Base-by-base conservation (phyloP, 2,888 invertebrate genomes). In the Barypeithes pellucidus region DNA sequence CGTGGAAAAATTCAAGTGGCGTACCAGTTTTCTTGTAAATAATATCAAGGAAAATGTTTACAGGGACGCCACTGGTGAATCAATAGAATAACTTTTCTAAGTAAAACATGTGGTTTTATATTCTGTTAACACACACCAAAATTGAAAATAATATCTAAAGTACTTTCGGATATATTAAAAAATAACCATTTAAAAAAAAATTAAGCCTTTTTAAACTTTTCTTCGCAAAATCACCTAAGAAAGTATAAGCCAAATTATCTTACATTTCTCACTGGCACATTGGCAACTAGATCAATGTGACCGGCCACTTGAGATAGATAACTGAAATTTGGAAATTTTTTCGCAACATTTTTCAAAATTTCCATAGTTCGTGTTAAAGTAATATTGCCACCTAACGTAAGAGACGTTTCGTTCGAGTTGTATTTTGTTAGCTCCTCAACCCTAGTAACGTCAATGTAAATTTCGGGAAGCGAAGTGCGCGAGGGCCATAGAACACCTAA, bases 201-300 rank as follows among this genome's bases (percentile, higher is more conserved):
- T n/a, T n/a, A n/a, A n/a, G n/a, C n/a, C n/a, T n/a, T n/a, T n/a
- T n/a, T n/a, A n/a, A n/a, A n/a, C n/a, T n/a, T n/a, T n/a, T n/a
- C n/a, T n/a, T n/a, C n/a, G n/a, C n/a, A n/a, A n/a, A n/a, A n/a
- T n/a, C n/a, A n/a, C n/a, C n/a, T n/a, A n/a, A n/a, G n/a, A n/a
- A n/a, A n/a, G n/a, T n/a, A n/a, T n/a, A n/a, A 33, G 33, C 33
- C 8, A 5, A 33, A 39, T 39, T 39, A 11, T 60, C 75, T 67
- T 72, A 79, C 79, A 67, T 80, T 80, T 67, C 79, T 87, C 0
- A 94, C 91, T 12, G 93, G 90, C 3, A 91, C 88, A 83, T 91
- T 91, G 0, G 93, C 94, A 1, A 94, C 90, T 66, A 92, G 83
- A 79, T 92, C 91, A 76, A 94, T 85, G 81, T 94, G 94, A 22